Base-by-base conservation (phyloP, 2,113 vertebrate genomes). In the Archilochus colubris region DNA sequence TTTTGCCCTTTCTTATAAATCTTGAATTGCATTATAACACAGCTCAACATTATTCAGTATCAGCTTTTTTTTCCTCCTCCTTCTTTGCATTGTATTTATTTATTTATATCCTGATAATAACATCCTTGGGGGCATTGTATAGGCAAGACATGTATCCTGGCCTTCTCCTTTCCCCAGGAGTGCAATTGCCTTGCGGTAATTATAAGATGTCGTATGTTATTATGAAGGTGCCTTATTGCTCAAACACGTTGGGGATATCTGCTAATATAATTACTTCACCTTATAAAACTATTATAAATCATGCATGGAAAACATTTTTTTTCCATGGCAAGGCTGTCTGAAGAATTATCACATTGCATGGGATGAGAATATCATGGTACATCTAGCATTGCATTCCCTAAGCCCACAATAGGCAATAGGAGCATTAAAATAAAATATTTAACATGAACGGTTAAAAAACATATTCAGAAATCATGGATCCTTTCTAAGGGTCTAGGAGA, bases 241-340 rank as follows among this genome's bases (percentile, higher is more conserved):
- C 93, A 94, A 95, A 90, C 95, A 94, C 38, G 72, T 97, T 92
- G 94, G 93, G 91, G 95, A 96, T 97, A 97, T 95, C 94, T 94
- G 95, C 97, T 97, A 98, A 97, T 95, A 91, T 97, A 98, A 97
- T 97, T 98, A 97, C 97, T 96, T 97, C 89, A 97, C 78, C 86
- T 97, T 97, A 97, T 96, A 95, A 92, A 40, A 53, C 68, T 96
- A 96, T 95, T 97, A 97, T 97, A 98, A 98, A 98, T 97, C 97
- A 97, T 96, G 75, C 89, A 93, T 84, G 38, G 87, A 73, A 36
- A 75, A 90, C 68, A n/a, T 74, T 76, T 70, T 83, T 83, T 68
- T 90, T 86, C 87, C 80, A 83, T 38, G 87, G 63, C 5, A 54
- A 93, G 89, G 30, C 86, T 96, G 72, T 79, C 91, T 91, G 88